Percentiles rank a stretch among this genome's conserved stretches.
phyloP scores from a whole-genome alignment of 1,140 invertebrate species.

The Drosophila willistoni region DNA sequence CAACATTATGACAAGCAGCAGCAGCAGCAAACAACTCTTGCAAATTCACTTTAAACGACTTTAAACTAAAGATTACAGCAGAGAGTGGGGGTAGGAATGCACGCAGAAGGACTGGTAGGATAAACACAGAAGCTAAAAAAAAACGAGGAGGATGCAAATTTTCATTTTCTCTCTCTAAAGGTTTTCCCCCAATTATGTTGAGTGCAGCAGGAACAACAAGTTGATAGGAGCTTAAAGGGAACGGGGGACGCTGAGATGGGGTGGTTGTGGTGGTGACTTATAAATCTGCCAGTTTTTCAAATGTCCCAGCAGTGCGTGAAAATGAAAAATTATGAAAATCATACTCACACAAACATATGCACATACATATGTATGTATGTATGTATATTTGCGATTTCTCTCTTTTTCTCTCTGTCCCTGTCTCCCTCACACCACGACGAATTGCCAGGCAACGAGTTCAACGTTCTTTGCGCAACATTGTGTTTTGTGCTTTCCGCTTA shows the following conservation, averaged over 20 bases:
- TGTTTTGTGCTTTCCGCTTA: constrained; percentile 80
- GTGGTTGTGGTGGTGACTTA: constrained; percentile 41
- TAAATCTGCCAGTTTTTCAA: constrained; percentile 73
- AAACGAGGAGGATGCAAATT: not conserved
- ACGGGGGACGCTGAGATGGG: constrained; percentile 11
- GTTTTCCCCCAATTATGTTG: constrained; percentile 68
- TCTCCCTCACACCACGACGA: not conserved
- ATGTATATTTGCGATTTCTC: constrained; percentile 13
- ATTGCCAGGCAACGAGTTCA: constrained; percentile 62
- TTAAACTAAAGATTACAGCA: constrained; percentile 26
- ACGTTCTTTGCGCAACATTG: constrained; percentile 81
- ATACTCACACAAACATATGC: constrained; percentile 17
- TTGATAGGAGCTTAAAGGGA: constrained; percentile 4
- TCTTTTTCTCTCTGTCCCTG: constrained; percentile 21
- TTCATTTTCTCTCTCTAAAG: constrained; percentile 33
- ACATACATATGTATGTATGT: constrained; percentile 6
- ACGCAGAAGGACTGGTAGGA: no score
- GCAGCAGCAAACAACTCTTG: constrained; percentile 12
- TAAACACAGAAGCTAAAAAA: no score
- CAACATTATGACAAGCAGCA: constrained; percentile 69
- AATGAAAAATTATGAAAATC: constrained; percentile 78
- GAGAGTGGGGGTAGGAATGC: no score
- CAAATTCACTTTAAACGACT: constrained; percentile 18
- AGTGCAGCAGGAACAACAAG: constrained; percentile 57
- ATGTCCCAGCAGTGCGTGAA: constrained; percentile 78